Evolutionary conservation across 2,888 invertebrate genomes (phyloP).

Genomic region (Girardia tigrina): DNA sequence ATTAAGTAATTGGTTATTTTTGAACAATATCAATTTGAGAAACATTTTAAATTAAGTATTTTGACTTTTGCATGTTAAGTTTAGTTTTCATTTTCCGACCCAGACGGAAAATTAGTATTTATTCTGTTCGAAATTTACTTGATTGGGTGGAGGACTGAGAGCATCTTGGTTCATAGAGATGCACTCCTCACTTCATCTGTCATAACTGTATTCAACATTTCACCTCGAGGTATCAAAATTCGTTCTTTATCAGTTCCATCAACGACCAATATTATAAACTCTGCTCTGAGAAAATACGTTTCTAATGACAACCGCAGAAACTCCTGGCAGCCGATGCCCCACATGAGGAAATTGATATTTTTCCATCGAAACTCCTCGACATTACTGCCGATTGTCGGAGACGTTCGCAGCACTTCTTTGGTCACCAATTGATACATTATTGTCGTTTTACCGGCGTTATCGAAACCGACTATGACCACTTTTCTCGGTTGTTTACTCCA

Average conservation of each 20-base stretch:
- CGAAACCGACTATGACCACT: constrained; percentile 81
- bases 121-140: too few relatives aligned
- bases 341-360: constrained; percentile 91
- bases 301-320: constrained; percentile 91
- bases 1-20: too few relatives aligned
- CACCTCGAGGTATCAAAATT: constrained; percentile 71
- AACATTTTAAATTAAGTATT: too few relatives aligned
- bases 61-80: too few relatives aligned
- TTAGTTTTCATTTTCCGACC: too few relatives aligned
- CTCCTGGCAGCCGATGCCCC: constrained; percentile 96
- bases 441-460: constrained; percentile 96
- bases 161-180: too few relatives aligned
- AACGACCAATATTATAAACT: constrained; percentile 85
- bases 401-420: constrained; percentile 92
- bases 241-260: constrained; percentile 88
- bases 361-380: constrained; percentile 95
- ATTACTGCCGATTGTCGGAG: constrained; percentile 92
- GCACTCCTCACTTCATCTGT: too few relatives aligned
- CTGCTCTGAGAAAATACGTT: constrained; percentile 89
- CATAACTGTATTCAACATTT: too few relatives aligned
- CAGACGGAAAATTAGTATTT: too few relatives aligned
- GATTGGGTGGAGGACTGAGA: too few relatives aligned
- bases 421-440: constrained; percentile 89
- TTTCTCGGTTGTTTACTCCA: too few relatives aligned
- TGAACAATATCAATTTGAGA: too few relatives aligned